phyloP scores from a whole-genome alignment of 2,797 vertebrate species.

The Glyptemys insculpta region DNA sequence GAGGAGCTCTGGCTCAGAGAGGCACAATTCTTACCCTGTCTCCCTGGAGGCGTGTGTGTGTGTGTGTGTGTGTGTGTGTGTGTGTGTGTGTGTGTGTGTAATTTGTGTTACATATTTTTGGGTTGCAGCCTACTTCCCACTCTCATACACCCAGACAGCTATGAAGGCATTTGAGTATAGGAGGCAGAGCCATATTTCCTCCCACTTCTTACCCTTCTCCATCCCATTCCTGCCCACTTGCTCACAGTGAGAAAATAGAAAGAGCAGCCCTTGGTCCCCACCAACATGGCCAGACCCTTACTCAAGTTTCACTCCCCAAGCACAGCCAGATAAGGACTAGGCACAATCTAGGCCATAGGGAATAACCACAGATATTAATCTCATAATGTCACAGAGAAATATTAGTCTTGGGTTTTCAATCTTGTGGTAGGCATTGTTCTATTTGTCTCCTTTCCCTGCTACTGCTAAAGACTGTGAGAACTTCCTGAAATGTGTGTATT shows the following conservation, averaged over 20 bases:
- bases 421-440: not conserved
- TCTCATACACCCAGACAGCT: not conserved
- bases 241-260: rapidly evolving
- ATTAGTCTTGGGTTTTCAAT: not conserved
- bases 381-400: not conserved
- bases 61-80: not conserved
- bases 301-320: not conserved
- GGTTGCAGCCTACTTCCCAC: not conserved
- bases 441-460: not conserved
- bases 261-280: not conserved
- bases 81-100: not conserved
- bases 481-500: not conserved
- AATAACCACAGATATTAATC: not conserved
- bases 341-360: not conserved
- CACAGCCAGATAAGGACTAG: not conserved
- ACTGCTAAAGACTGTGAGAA: not conserved
- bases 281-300: not conserved
- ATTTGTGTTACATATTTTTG: not conserved
- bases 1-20: not conserved
- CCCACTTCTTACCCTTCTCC: not conserved
- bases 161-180: not conserved
- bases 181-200: not conserved
- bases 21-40: not conserved
- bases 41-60: not conserved
- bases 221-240: not conserved